Evolutionary conservation across 2,888 invertebrate genomes (phyloP).

Genomic region (Xestia rhomboidea): DNA sequence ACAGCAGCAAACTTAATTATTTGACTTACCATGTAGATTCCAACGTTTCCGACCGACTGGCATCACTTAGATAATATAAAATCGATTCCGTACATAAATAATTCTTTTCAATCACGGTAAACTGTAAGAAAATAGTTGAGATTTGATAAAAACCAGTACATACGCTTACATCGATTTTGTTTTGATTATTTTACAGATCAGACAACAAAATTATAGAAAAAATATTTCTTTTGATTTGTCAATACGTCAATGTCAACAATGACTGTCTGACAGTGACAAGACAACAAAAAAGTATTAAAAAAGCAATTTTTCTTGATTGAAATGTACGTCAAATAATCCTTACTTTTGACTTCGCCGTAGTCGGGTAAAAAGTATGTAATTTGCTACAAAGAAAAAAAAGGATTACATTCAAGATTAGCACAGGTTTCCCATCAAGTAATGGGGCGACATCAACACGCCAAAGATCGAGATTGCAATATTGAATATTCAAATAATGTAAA

Average conservation of each 20-base stretch:
- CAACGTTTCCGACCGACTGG: constrained; percentile 94
- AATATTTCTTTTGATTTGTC: constrained; percentile 44
- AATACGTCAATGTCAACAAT: constrained; percentile 67
- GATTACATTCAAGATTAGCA: background rate
- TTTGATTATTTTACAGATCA: constrained; percentile 51
- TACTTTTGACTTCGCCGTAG: too few relatives aligned
- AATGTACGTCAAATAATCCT: background rate
- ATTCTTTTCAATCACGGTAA: constrained; percentile 38
- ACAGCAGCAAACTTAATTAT: constrained; percentile 1
- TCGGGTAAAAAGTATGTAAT: background rate
- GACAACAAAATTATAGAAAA: constrained; percentile 12
- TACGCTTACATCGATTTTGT: constrained; percentile 31
- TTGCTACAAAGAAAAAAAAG: too few relatives aligned
- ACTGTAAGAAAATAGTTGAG: constrained; percentile 48
- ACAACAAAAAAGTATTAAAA: constrained; percentile 44
- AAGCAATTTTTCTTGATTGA: constrained; percentile 7
- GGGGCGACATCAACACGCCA: background rate
- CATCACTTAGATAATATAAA: constrained; percentile 73
- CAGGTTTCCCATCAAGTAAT: background rate
- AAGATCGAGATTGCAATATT: background rate
- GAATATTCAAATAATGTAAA: fast-evolving
- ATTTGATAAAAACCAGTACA: constrained; percentile 24
- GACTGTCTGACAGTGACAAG: constrained; percentile 50
- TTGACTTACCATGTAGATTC: constrained; percentile 93
- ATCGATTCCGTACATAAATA: constrained; percentile 55